Base-by-base conservation (phyloP, 2,797 vertebrate genomes). In the Ataeniobius toweri region DNA sequence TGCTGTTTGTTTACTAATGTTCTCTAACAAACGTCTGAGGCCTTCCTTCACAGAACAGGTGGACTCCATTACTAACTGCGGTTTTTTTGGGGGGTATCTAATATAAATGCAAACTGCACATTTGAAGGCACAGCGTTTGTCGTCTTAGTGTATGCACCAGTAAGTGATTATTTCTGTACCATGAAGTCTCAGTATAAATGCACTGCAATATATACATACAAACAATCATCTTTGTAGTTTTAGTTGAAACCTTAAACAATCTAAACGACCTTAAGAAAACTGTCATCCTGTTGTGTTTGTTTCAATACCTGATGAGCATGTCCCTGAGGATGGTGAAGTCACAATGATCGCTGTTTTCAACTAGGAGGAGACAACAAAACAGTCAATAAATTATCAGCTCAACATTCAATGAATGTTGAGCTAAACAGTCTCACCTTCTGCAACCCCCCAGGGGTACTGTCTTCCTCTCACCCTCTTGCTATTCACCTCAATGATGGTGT, bases 311-410 rank as follows among this genome's bases (percentile, higher is more conserved):
- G 96, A 99, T 99, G 89, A 99, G 97, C 98, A 99, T 99, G 91
- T 99, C 97, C 91, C 98, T 96, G 91, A 99, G 96, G 94, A 99
- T 98, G 91, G 98, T 99, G 94, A 99, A 99, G 91, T 99, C 98
- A 89, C 98, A 99, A 93, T 99, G 98, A 78, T 99, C 98, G 68
- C 97, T 94, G 58, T 99, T 99, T 94, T 99, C 98, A 93, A 99
- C 98, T 99, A 86, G 26, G 81, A 65, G 20, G 55, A 31, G 76
- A 74, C 2, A 78, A 78, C 6, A 59, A 78, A 3, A 67, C 31
- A 14, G 48, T 75, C 5, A 71, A 16, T 0, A 6, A 58, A 14
- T 56, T 39, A 63, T 16, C 1, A 24, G 20, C 26, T 9, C 6
- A 44, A 44, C 6, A 44, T 63, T 61, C 3, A 18, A 61, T 48